Evolutionary conservation across 2,797 vertebrate genomes (phyloP).

Genomic region (Smutsia temminckii): DNA sequence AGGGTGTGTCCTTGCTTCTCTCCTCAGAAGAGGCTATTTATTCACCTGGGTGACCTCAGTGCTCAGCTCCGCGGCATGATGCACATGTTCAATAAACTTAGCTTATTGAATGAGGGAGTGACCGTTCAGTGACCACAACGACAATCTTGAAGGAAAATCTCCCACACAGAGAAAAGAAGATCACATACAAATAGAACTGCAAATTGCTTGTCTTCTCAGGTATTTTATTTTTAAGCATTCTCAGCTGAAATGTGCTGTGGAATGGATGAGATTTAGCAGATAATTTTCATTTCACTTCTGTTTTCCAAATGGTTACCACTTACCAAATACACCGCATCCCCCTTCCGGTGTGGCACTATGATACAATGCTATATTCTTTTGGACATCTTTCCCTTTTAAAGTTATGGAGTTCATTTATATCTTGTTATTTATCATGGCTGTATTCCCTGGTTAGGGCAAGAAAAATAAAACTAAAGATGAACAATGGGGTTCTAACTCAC

Average conservation of each 20-base stretch:
- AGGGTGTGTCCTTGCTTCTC: neutral
- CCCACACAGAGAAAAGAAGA: constrained; percentile 53
- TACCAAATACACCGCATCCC: constrained; percentile 13
- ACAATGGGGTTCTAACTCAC: neutral
- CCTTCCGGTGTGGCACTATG: neutral
- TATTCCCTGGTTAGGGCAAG: neutral
- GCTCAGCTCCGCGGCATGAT: neutral
- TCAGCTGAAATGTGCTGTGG: neutral
- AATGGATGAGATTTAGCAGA: constrained; percentile 13
- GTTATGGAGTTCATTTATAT: neutral
- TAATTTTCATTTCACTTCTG: constrained; percentile 64
- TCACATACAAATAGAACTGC: neutral
- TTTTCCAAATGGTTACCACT: constrained; percentile 60
- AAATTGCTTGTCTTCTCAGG: neutral
- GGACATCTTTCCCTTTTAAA: neutral
- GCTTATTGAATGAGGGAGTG: neutral
- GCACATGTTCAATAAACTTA: neutral
- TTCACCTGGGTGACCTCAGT: neutral
- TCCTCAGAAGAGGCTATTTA: neutral
- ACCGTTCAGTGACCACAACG: neutral
- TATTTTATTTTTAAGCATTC: constrained; percentile 53
- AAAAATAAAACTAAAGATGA: neutral
- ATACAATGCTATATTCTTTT: neutral
- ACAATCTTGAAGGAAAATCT: constrained; percentile 27
- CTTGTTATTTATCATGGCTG: neutral